Evolutionary conservation across 2,797 vertebrate genomes (phyloP), one percentile per base, ranked within the genome.

Genomic region (Sebastes baramenuke): DNA sequence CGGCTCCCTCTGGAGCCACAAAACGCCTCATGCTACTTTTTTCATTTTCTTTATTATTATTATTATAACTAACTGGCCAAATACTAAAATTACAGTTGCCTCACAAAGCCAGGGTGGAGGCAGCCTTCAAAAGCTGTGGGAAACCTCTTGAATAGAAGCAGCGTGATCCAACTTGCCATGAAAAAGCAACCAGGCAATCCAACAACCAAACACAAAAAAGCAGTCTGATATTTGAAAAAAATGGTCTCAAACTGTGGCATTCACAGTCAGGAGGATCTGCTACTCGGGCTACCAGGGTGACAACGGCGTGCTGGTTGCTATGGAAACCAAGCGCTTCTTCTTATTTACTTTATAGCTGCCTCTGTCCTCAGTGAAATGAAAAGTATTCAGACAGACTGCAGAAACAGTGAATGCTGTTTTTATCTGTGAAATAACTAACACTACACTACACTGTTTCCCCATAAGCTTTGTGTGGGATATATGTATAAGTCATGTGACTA

Each of bases 251-350:
- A 65, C 34, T 34, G 42, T 49, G 54, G 30, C 71, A 72, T 74
- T 79, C 75, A 49, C 55, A 64, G 34, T 72, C 42, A 59, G 59
- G 24, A 72, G 56, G n/a, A 69, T 72, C 22, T 68, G 78, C 59
- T 60, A 46, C 61, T 67, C 9, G 5, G 46, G 18, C 25, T 25
- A 27, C 67, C 29, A 20, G 56, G 42, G 52, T 49, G 61, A 75
- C 38, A 29, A 36, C 22, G 5, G 29, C 1, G 0, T 32, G 56
- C 24, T 77, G 58, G 59, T 68, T 76, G 52, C 72, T 25, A 75
- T 61, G 46, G 25, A 66, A 67, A 84, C n/a, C 56, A 49, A 27
- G 59, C 6, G 54, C 55, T 32, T 29, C 42, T 46, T 46, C 36
- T 38, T 38, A 22, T 61, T 22, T 7, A 61, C n/a, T 27, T 56